Evolutionary conservation across 2,797 vertebrate genomes (phyloP).

Genomic region (Anisognathus igniventris): DNA sequence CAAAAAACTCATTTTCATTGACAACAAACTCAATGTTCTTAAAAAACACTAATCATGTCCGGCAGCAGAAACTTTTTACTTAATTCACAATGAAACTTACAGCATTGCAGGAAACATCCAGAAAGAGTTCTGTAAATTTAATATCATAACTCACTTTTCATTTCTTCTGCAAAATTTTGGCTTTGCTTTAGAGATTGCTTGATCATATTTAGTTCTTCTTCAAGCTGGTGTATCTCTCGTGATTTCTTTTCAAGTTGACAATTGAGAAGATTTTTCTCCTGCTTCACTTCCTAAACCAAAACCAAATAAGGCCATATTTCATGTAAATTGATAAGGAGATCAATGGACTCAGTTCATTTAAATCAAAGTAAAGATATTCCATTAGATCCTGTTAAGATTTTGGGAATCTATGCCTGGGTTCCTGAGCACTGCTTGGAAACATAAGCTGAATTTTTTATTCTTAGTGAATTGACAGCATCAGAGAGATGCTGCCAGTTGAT

Average conservation of each 20-base stretch:
- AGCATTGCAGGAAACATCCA: background rate
- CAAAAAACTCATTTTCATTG: background rate
- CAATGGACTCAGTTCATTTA: background rate
- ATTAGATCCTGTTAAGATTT: background rate
- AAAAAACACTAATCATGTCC: background rate
- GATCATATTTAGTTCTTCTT: slow-evolving; percentile 78
- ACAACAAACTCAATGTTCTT: background rate
- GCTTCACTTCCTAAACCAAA: slow-evolving; percentile 79
- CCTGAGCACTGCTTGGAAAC: background rate
- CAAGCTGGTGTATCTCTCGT: slow-evolving; percentile 75
- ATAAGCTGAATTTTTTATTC: background rate
- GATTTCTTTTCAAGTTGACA: slow-evolving; percentile 80
- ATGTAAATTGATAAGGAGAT: background rate
- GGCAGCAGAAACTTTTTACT: background rate
- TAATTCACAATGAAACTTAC: background rate
- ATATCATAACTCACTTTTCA: slow-evolving; percentile 78
- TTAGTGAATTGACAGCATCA: background rate
- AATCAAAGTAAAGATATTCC: background rate
- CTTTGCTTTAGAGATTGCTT: slow-evolving; percentile 79
- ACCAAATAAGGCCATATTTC: background rate
- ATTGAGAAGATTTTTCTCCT: slow-evolving; percentile 74
- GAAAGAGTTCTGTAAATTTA: background rate
- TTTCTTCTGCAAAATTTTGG: slow-evolving; percentile 79
- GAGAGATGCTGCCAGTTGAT: background rate
- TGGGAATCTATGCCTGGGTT: background rate